Conservation (phyloP, 2,888 invertebrate genomes). For the Microplitis deprimator region DNA sequence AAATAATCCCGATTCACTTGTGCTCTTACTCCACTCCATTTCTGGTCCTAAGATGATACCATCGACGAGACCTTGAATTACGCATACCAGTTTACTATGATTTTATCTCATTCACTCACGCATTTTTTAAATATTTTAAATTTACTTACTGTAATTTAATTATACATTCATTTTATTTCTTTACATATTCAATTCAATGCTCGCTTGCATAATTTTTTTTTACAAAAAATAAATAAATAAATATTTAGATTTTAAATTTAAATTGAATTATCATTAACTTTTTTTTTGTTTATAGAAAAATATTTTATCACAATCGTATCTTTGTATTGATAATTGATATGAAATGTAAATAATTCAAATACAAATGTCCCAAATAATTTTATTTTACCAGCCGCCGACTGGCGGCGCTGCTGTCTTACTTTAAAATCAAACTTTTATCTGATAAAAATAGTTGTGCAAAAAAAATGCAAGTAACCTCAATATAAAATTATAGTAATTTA, state of each 20-base stretch:
- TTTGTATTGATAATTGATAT: background rate
- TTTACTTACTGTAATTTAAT: background rate
- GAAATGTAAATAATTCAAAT: background rate
- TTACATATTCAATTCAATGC: background rate
- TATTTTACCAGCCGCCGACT: background rate
- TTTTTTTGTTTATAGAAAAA: background rate
- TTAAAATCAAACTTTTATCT: background rate
- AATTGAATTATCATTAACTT: background rate
- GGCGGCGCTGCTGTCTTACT: constrained; percentile 5
- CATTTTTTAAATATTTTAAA: background rate
- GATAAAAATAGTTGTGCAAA: background rate
- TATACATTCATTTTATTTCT: no score
- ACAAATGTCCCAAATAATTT: background rate
- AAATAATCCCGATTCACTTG: constrained; percentile 8
- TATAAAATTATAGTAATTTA: no score
- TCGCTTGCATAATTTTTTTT: background rate
- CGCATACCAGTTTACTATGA: background rate
- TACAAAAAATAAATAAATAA: background rate
- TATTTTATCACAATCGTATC: background rate
- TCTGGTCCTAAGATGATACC: constrained; percentile 4
- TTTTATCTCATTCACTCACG: background rate
- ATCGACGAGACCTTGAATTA: background rate
- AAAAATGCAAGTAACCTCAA: no score
- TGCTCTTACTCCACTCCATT: constrained; percentile 24
- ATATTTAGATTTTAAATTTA: background rate